phyloP scores from a whole-genome alignment of 2,888 invertebrate genomes.

The Aphodius granarius region DNA sequence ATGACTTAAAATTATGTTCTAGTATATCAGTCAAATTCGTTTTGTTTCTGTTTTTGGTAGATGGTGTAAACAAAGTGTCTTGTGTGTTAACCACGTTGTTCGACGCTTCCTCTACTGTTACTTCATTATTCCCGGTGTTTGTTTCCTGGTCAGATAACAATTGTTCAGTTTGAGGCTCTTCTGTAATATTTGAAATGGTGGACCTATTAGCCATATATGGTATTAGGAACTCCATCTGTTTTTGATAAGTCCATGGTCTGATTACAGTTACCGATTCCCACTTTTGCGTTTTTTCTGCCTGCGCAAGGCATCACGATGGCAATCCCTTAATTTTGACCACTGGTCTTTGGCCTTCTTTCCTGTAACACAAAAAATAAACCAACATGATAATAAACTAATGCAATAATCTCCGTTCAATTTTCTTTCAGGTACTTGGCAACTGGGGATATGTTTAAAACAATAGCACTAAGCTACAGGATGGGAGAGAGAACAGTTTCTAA shows the following conservation, averaged over 20 bases:
- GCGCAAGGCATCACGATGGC: conserved; percentile 3
- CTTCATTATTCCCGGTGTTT: no score
- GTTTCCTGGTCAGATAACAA: no score
- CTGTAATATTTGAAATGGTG: no score
- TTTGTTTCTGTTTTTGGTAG: no score
- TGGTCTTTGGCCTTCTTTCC: background rate
- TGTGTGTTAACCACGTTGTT: no score
- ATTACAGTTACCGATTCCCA: background rate
- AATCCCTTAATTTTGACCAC: background rate
- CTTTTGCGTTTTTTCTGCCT: background rate
- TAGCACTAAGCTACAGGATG: conserved; percentile 31
- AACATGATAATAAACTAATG: no score
- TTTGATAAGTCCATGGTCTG: conserved; percentile 25
- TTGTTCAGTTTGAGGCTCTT: no score
- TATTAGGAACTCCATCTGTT: conserved; percentile 30
- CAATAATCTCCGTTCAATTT: background rate
- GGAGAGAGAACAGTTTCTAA: conserved; percentile 32
- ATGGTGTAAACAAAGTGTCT: no score
- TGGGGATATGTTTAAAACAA: conserved; percentile 33
- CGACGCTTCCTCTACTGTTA: no score
- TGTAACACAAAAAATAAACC: background rate
- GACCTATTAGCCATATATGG: background rate
- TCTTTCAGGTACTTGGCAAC: conserved; percentile 29
- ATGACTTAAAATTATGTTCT: no score
- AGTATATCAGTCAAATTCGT: no score